Evolutionary conservation across 2,797 vertebrate species (phyloP).

Genomic region (Phoeniculus purpureus): DNA sequence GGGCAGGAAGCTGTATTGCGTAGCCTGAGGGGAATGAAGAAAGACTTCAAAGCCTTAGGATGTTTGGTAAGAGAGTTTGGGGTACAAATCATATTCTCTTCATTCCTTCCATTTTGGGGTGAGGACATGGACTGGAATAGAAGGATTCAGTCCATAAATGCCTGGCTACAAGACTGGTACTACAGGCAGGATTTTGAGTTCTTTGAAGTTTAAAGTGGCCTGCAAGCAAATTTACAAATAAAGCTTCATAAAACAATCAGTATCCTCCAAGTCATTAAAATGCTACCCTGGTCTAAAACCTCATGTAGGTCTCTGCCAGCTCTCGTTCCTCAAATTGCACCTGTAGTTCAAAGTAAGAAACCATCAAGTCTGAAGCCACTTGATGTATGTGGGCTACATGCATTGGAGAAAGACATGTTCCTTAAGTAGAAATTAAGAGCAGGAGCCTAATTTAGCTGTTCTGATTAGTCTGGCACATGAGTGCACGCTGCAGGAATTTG

Average conservation of each 20-base stretch:
- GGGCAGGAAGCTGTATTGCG: too few relatives aligned
- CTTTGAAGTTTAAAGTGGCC: too few relatives aligned
- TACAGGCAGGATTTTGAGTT: too few relatives aligned
- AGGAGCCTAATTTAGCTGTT: background rate
- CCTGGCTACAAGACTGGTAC: too few relatives aligned
- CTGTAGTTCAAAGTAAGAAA: background rate
- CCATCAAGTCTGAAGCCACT: background rate
- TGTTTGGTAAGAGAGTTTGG: too few relatives aligned
- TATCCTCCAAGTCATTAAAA: background rate
- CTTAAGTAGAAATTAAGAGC: background rate
- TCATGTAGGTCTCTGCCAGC: background rate
- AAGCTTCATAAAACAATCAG: background rate
- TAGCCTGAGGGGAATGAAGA: too few relatives aligned
- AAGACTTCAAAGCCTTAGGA: too few relatives aligned
- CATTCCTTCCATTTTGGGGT: too few relatives aligned
- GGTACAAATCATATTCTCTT: too few relatives aligned
- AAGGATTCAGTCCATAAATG: too few relatives aligned
- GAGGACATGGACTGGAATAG: too few relatives aligned
- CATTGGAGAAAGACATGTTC: background rate
- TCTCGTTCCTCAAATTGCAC: background rate
- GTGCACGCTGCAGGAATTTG: background rate
- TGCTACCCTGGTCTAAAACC: background rate
- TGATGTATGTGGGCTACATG: background rate
- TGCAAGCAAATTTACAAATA: background rate
- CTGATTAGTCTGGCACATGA: background rate